Evolutionary conservation across 2,113 vertebrate species (phyloP), one percentile per base, ranked within the genome.

Genomic region (Solea solea): DNA sequence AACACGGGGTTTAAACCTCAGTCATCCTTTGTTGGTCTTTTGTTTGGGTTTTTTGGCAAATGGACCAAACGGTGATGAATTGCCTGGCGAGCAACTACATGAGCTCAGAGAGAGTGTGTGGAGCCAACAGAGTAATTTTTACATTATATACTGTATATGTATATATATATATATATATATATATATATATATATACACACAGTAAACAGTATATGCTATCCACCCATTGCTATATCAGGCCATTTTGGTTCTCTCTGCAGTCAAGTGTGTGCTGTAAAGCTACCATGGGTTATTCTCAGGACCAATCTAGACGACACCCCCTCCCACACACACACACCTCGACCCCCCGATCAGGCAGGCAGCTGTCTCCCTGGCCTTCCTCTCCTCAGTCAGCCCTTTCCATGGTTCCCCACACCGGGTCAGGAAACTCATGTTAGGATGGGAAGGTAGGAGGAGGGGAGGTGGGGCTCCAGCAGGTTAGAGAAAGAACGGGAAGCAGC

Each of bases 1-100:
- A 93, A 71, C 62, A 16, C 74, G 71, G 88, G 91, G 91, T 91
- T 90, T 34, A 90, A 77, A 76, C 16, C 81, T 76, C 76, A 42
- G 72, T 89, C 86, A 76, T 75, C 63, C 83, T 82, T 72, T 80
- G 84, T 72, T 81, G 65, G 28, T 67, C 86, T 88, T 77, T 88
- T 80, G 76, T 84, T 76, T 62, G 54, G 48, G 57, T 62, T 87
- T 89, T 90, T 72, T 85, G 82, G 76, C 74, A 70, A 78, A 76
- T 49, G 8, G 6, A 52, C 48, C 66, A 61, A 71, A 76, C 16
- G 42, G 49, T 64, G 70, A 44, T 65, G 72, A 71, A 69, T 34
- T 60, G 74, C 49, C 48, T 9, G 16, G 16, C 56, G 63, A 34
- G 34, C 34, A 34, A 34, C 34, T 34, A 34, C 34, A 6, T 34